Conservation (phyloP, 2,888 invertebrate genomes). For the Nephrotoma guestfalica region DNA sequence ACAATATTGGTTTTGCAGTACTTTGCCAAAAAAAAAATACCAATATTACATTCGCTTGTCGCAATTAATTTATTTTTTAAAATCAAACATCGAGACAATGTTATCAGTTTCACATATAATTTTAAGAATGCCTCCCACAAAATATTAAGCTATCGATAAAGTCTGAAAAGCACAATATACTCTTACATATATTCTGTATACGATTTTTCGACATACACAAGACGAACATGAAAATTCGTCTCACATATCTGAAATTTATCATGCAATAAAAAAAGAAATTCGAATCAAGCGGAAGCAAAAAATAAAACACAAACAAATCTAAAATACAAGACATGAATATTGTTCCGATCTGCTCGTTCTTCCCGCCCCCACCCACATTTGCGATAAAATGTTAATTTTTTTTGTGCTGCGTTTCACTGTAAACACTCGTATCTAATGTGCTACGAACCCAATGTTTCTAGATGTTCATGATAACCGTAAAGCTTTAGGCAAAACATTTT, state of each 20-base stretch:
- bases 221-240: background rate
- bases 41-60: background rate
- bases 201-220: background rate
- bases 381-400: background rate
- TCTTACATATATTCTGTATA: background rate
- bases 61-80: background rate
- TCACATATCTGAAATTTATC: background rate
- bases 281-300: background rate
- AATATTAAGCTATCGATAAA: background rate
- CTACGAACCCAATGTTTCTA: background rate
- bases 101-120: background rate
- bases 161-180: background rate
- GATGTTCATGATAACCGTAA: background rate
- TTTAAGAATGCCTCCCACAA: background rate
- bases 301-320: background rate
- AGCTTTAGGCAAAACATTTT: background rate
- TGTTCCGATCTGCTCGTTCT: background rate
- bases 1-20: too few species aligned
- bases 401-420: background rate
- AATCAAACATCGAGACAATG: background rate
- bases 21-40: too few species aligned
- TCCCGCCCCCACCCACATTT: background rate
- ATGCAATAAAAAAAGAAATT: background rate
- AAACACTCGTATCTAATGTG: background rate
- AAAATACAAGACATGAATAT: background rate